phyloP scores from a whole-genome alignment of 2,113 vertebrate species.

The Spea bombifrons region DNA sequence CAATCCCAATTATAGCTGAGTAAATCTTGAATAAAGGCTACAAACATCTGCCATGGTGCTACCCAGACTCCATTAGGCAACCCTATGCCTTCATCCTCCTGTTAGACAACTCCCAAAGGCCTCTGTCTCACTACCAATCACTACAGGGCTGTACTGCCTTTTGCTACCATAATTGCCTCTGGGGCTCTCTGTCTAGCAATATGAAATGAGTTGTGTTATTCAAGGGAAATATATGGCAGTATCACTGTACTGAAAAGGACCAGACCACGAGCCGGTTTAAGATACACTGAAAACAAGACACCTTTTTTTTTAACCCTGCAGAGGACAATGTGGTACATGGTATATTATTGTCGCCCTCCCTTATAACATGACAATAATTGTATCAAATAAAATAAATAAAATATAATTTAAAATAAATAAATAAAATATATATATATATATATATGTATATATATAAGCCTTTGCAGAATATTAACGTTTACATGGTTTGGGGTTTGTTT shows the following conservation, averaged over 20 bases:
- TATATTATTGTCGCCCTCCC: neutral
- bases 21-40: constrained; percentile 43
- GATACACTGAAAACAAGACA: neutral
- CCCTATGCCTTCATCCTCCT: constrained; percentile 41
- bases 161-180: constrained; percentile 44
- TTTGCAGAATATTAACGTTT: no score
- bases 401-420: neutral
- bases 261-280: neutral
- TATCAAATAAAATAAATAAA: neutral
- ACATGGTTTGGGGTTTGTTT: no score
- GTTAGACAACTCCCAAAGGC: constrained; percentile 43
- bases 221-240: constrained; percentile 31
- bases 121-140: constrained; percentile 45
- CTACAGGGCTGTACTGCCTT: constrained; percentile 35
- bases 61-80: constrained; percentile 45
- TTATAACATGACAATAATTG: neutral
- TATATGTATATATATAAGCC: no score
- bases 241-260: constrained; percentile 25
- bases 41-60: constrained; percentile 43
- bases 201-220: constrained; percentile 39
- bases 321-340: neutral
- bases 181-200: constrained; percentile 33
- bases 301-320: neutral
- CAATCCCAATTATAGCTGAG: constrained; percentile 37
- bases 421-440: no score